phyloP scores from a whole-genome alignment of 2,113 vertebrate genomes.

The Laterallus jamaicensis region DNA sequence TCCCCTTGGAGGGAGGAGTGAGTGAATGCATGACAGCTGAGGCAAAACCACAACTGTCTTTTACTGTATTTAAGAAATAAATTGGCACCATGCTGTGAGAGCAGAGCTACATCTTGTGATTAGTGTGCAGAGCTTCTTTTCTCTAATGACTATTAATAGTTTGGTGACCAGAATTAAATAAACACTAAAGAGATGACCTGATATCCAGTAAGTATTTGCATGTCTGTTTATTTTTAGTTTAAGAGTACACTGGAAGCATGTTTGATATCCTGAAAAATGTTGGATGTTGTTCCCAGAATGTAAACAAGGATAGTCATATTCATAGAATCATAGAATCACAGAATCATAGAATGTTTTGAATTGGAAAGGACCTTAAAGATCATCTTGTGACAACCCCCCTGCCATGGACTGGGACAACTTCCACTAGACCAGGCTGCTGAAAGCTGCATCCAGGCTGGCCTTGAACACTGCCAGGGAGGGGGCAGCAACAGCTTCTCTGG shows the following conservation, averaged over 20 bases:
- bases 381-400: no score
- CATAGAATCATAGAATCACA: no score
- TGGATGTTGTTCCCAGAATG: not conserved
- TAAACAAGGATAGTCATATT: not conserved
- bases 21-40: no score
- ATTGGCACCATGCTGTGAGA: not conserved
- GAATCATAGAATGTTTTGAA: no score
- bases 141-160: not conserved
- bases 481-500: no score
- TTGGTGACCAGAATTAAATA: not conserved
- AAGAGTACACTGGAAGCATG: not conserved
- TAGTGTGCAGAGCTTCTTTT: not conserved
- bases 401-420: no score
- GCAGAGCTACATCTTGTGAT: not conserved
- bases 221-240: not conserved
- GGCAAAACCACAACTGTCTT: not conserved
- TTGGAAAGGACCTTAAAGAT: no score
- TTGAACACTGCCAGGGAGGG: no score
- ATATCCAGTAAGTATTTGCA: not conserved
- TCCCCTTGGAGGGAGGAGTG: no score
- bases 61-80: not conserved
- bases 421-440: no score
- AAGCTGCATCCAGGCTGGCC: no score
- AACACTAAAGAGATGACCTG: not conserved
- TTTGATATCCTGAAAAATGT: not conserved